Evolutionary conservation across 2,888 invertebrate species (phyloP), one percentile per base, ranked within the genome.

Genomic region (Dexiosoma caninum): DNA sequence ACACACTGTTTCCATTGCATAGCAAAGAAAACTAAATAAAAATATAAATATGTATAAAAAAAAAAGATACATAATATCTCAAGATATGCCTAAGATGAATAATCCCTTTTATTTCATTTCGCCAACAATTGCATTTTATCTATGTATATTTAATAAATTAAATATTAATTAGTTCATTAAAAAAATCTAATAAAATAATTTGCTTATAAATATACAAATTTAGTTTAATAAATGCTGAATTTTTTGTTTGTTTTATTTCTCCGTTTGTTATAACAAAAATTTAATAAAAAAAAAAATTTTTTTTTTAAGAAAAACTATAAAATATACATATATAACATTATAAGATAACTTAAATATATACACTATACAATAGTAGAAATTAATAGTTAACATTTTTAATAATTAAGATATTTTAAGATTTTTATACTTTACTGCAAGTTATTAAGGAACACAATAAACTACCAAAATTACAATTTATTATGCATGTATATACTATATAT

Each of bases 371-470:
- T 55, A 81, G 77, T 81, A 72, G 72, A 76, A 80, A 80, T 62
- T 80, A 72, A 67, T 76, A 76, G 80, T 71, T 64, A 53, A 62
- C 53, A 53, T 66, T 75, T 59, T 69, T 69, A 60, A 42, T 62
- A 72, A 27, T 72, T 62, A 62, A 70, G 27, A 14, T 53, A 42
- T 35, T 32, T 57, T 30, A 23, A 27, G 32, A 40, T 66, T 60
- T 74, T 46, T 46, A 35, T 71, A n/a, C 55, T 62, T 67, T 72
- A 35, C 51, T 35, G 62, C 55, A 72, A 62, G 55, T 72, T 76
- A 71, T 59, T 71, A 77, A 81, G 77, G 77, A 81, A 81, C 81
- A 81, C 72, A 81, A 81, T 76, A 72, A 81, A 81, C 81, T 81
- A 81, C 62, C 59, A 77, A 72, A 77, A n/a, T 69, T 77, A 72